A percentile compares a stretch with the other conserved stretches of the same genome.
These are phyloP conservation scores for Pomatorhinus ruficollis DNA, from an alignment of 2,113 vertebrate genomes.

Conservation along the genomic window DNA sequence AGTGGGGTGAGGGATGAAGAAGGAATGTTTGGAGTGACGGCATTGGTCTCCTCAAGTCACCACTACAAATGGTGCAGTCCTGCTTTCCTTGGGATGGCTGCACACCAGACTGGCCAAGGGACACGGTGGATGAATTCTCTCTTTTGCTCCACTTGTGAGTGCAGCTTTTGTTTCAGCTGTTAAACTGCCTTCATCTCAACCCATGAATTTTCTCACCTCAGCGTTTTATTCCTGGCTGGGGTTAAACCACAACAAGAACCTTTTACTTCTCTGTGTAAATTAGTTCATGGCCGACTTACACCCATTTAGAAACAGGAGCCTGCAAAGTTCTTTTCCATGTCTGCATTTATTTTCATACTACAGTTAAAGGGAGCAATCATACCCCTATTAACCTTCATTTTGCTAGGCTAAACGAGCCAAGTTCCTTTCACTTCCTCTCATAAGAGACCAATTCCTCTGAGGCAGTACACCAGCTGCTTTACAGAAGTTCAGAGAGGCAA, in stretches of 20 bases:
- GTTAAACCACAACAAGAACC: neutral
- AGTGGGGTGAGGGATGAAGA: neutral
- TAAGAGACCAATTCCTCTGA: neutral
- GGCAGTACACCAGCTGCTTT: neutral
- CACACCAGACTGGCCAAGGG: neutral
- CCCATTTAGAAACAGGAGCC: neutral
- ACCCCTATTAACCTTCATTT: neutral
- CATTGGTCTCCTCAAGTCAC: neutral
- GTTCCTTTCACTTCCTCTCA: neutral
- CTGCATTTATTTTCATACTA: neutral
- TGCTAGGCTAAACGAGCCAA: neutral
- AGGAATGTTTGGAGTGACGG: neutral
- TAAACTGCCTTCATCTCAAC: neutral
- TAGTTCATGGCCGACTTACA: neutral
- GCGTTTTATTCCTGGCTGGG: neutral
- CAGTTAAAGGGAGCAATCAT: neutral
- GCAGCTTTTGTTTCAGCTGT: neutral
- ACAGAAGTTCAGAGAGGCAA: neutral
- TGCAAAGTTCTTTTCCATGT: neutral
- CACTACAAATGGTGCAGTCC: fast-evolving
- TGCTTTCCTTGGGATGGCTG: neutral
- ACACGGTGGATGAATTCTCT: neutral
- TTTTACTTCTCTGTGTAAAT: neutral
- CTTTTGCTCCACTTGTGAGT: neutral
- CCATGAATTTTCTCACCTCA: neutral